These are phyloP conservation scores for Takifugu ocellatus DNA, from an alignment of 2,797 vertebrate genomes.

Conservation along the genomic window DNA sequence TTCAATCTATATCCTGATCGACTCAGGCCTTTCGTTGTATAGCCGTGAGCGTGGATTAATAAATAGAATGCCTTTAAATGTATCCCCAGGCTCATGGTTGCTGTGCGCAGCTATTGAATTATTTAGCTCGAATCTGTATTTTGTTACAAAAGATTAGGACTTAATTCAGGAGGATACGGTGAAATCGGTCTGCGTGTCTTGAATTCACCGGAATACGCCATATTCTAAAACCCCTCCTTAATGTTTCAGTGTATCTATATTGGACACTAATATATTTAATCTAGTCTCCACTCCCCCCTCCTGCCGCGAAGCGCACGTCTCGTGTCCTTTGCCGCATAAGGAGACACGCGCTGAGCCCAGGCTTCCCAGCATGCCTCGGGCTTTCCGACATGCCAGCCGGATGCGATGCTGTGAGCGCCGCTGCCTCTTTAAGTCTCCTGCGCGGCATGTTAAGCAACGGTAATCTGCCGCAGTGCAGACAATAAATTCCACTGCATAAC, in stretches of 20 bases:
- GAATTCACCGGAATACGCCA: conserved; percentile 4
- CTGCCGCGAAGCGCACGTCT: conserved; percentile 11
- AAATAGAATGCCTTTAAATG: conserved; percentile 61
- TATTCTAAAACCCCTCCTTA: no score
- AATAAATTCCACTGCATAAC: conserved; percentile 77
- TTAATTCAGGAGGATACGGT: conserved; percentile 38
- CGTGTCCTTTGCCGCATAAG: conserved; percentile 51
- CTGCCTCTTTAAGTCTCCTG: conserved; percentile 75
- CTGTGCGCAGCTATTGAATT: conserved; percentile 62
- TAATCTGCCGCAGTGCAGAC: conserved; percentile 80
- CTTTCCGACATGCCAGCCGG: conserved; percentile 63
- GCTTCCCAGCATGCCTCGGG: conserved; percentile 60
- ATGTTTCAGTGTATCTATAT: no score
- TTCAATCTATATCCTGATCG: conserved; percentile 45
- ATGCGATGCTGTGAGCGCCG: conserved; percentile 64
- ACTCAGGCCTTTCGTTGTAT: conserved; percentile 57
- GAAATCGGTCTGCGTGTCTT: no score
- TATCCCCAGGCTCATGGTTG: conserved; percentile 65
- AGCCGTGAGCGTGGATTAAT: conserved; percentile 66
- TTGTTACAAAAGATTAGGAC: conserved; percentile 48
- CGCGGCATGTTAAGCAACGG: conserved; percentile 77
- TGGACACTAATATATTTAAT: conserved; percentile 18
- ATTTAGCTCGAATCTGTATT: conserved; percentile 67
- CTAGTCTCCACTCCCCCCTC: conserved; percentile 21
- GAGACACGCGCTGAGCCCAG: conserved; percentile 47